Evolutionary conservation across 2,888 invertebrate genomes (phyloP).

Genomic region (Argyresthia goedartella): DNA sequence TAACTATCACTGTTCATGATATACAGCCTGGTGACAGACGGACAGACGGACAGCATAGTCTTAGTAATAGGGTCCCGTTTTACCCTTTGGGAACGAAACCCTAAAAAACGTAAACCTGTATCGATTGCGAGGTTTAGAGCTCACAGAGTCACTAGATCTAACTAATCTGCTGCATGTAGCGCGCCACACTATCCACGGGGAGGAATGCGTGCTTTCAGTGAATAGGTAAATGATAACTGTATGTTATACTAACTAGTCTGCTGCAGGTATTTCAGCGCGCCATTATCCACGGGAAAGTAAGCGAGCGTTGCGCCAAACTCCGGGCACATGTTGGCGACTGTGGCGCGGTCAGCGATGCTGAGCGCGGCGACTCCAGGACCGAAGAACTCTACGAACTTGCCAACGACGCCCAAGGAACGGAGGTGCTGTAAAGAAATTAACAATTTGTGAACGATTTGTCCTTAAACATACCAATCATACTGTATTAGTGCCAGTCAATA

Average conservation of each 20-base stretch:
- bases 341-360: conserved; percentile 96
- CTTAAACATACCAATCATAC: no score
- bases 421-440: conserved; percentile 73
- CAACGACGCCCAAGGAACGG: conserved; percentile 94
- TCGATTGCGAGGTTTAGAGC: no score
- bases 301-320: conserved; percentile 96
- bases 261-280: conserved; percentile 84
- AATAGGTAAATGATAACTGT: neutral
- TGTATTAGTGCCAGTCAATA: no score
- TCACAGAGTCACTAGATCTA: no score
- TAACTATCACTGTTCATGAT: no score
- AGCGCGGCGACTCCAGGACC: conserved; percentile 92
- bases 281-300: conserved; percentile 91
- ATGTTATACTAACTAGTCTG: conserved; percentile 79
- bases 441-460: no score
- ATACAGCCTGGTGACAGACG: no score
- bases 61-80: no score
- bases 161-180: neutral
- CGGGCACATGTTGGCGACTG: conserved; percentile 99
- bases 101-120: no score
- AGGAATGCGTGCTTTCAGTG: neutral
- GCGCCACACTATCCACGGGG: neutral
- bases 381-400: conserved; percentile 99
- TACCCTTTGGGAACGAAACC: no score
- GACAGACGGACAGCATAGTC: no score